Evolutionary conservation across 2,113 vertebrate species (phyloP).

Genomic region (Leuciscus idus): DNA sequence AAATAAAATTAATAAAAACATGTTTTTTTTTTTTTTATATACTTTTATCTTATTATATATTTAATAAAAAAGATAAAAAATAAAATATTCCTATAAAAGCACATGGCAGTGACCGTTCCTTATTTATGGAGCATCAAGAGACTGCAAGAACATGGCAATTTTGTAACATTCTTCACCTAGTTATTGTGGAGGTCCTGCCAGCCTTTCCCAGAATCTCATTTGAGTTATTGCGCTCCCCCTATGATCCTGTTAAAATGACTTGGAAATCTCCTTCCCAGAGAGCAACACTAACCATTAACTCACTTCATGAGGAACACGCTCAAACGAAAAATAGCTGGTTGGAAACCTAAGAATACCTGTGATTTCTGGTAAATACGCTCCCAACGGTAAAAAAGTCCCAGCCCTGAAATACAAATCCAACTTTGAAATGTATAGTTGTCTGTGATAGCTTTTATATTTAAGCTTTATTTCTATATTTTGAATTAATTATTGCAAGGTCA

Average conservation of each 20-base stretch:
- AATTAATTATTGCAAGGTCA: neutral
- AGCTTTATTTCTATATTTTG: neutral
- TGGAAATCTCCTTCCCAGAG: constrained; percentile 41
- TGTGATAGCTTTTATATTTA: neutral
- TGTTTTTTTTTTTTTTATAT: too few species aligned
- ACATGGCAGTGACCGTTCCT: neutral
- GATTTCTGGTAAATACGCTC: neutral
- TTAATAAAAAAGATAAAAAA: neutral
- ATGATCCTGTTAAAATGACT: constrained; percentile 22
- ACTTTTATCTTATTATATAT: too few species aligned
- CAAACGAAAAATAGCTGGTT: neutral
- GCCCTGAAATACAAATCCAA: neutral
- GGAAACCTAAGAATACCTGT: neutral
- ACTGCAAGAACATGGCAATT: constrained; percentile 1
- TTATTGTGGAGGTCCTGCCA: constrained; percentile 1
- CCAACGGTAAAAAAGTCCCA: neutral
- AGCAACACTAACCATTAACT: constrained; percentile 17
- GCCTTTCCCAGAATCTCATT: constrained; percentile 28
- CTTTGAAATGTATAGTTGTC: neutral
- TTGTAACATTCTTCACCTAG: constrained; percentile 24
- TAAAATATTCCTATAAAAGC: neutral
- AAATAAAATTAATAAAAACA: too few species aligned
- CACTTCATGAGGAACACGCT: neutral
- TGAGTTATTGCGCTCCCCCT: constrained; percentile 6
- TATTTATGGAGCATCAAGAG: neutral